Evolutionary conservation across 2,113 vertebrate species (phyloP), one percentile per base, ranked within the genome.

Genomic region (Gasterosteus nipponicus): DNA sequence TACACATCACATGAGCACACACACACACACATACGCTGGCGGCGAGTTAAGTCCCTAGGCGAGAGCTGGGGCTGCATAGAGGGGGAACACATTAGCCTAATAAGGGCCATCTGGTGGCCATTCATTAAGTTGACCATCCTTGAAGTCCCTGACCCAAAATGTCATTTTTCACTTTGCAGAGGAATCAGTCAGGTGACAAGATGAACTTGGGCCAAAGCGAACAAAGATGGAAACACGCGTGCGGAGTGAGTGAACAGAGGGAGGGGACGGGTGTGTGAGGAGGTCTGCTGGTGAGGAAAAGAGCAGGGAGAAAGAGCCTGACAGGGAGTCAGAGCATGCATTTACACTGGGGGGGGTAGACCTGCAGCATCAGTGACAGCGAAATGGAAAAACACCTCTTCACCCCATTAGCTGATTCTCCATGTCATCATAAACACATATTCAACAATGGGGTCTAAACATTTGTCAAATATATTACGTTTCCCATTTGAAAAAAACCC

Each of bases 101-200:
- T 94, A 94, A 92, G 91, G 89, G 86, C 93, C 94, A 95, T 95
- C 93, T 94, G 94, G 89, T 93, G 89, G 91, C 89, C 91, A 93
- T 94, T 94, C 93, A 94, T 94, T 95, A 94, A 91, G 86, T 92
- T 91, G 89, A 92, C 89, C 92, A 92, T 93, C 91, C 92, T 93
- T 92, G 89, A 93, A 91, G 90, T 94, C 89, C 83, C 89, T 46
- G 91, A 92, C 92, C 92, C 78, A 86, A 92, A 92, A 92, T 92
- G 93, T 92, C 91, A 94, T 94, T 93, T 93, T 92, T 94, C 92
- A 93, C 89, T 89, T 92, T 85, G 80, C 86, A 72, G 78, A 90
- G 73, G 78, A 91, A 89, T 91, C 80, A 62, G 83, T 89, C 83
- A 64, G 87, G 86, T 80, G 91, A 89, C 81, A 86, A 80, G 77